A percentile compares a stretch with the other conserved stretches of the same genome.
Evolutionary conservation across 2,797 vertebrate genomes (phyloP).

Genomic region (Pipistrellus kuhlii): DNA sequence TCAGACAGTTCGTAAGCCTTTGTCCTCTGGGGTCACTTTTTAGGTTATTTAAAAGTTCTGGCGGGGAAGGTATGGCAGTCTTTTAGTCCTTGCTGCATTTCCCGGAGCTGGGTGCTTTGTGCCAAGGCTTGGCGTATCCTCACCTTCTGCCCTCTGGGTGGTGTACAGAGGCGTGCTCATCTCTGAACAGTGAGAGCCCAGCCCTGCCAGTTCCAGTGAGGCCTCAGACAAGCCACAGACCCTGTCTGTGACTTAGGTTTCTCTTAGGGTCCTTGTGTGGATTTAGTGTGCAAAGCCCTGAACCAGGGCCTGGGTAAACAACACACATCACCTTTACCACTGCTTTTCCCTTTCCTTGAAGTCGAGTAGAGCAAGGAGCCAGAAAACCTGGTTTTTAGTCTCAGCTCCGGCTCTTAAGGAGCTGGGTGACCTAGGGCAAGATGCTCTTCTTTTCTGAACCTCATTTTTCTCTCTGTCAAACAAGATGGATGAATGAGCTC

Average conservation of each 20-base stretch:
- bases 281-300: neutral
- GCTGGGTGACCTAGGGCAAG: neutral
- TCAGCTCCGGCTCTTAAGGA: neutral
- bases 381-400: neutral
- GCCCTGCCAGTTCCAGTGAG: neutral
- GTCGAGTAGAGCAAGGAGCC: neutral
- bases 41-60: neutral
- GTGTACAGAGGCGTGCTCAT: neutral
- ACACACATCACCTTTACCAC: neutral
- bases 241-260: constrained; percentile 15
- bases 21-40: neutral
- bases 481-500: neutral
- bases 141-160: neutral
- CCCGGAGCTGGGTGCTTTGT: neutral
- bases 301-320: neutral
- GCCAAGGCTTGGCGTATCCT: neutral
- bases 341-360: neutral
- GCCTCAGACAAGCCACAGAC: neutral
- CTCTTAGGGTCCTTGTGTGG: neutral
- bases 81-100: neutral
- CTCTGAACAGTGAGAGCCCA: neutral
- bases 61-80: neutral
- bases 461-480: constrained; percentile 31
- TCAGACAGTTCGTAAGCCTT: neutral
- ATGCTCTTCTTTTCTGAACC: neutral